A percentile compares a stretch with the other conserved stretches of the same genome.
Conservation (phyloP, 2,113 vertebrate species). For the Trochalopteron elliotii region DNA sequence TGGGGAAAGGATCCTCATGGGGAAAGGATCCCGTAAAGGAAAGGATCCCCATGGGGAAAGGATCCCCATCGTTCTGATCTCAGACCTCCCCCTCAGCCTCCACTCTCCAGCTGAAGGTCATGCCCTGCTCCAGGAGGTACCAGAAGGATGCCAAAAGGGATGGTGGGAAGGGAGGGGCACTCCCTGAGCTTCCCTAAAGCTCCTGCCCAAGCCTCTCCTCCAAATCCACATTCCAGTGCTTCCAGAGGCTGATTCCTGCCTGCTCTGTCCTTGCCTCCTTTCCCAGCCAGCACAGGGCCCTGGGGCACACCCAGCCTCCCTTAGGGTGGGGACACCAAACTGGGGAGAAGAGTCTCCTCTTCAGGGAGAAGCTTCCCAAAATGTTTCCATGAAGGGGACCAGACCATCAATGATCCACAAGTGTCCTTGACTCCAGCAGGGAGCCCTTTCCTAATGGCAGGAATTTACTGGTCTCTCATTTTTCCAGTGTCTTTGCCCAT, state of each 20-base stretch:
- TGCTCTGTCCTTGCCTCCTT: not conserved
- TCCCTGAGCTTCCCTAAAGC: not conserved
- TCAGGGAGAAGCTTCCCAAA: not conserved
- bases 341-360: not conserved
- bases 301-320: not conserved
- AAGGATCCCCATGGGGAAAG: not conserved
- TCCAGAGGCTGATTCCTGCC: not conserved
- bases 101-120: too few species aligned
- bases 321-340: not conserved
- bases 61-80: not conserved
- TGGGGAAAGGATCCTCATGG: rapidly evolving
- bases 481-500: not conserved
- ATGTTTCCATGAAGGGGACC: not conserved
- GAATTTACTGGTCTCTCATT: not conserved
- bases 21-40: not conserved
- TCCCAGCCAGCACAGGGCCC: not conserved
- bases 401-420: rapidly evolving
- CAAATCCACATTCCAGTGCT: not conserved
- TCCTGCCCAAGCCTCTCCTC: not conserved
- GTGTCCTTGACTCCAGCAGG: not conserved
- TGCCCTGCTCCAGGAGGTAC: not conserved
- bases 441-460: not conserved
- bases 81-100: not conserved
- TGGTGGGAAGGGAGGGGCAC: not conserved
- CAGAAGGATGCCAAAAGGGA: not conserved